phyloP scores from a whole-genome alignment of 2,113 vertebrate genomes.

The Dendrocopos noguchii region DNA sequence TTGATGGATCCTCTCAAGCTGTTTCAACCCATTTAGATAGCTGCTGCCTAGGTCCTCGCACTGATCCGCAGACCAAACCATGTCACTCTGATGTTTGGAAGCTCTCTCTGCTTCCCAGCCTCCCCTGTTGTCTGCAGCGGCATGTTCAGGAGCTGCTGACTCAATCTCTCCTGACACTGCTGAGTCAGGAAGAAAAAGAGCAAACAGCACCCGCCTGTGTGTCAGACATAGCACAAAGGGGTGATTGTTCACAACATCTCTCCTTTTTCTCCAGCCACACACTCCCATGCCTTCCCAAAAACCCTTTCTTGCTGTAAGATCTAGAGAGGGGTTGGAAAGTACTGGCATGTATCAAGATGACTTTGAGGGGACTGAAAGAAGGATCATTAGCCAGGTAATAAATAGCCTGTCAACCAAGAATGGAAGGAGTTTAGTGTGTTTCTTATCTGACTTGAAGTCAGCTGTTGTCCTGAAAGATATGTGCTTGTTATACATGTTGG shows the following conservation, averaged over 20 bases:
- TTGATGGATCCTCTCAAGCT: neutral
- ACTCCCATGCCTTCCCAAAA: neutral
- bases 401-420: neutral
- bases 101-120: neutral
- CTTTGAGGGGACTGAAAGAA: neutral
- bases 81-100: neutral
- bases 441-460: neutral
- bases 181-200: constrained; percentile 16
- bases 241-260: neutral
- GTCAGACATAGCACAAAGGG: neutral
- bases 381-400: neutral
- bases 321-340: neutral
- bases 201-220: neutral
- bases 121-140: neutral
- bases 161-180: constrained; percentile 20
- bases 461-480: neutral
- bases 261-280: neutral
- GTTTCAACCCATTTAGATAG: neutral
- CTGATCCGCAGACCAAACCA: rapidly evolving
- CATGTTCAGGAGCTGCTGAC: constrained; percentile 22
- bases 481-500: neutral
- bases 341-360: neutral
- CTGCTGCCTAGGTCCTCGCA: neutral
- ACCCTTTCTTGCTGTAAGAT: neutral
- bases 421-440: neutral